phyloP scores from a whole-genome alignment of 2,113 vertebrate species.

The Pituophis catenifer region DNA sequence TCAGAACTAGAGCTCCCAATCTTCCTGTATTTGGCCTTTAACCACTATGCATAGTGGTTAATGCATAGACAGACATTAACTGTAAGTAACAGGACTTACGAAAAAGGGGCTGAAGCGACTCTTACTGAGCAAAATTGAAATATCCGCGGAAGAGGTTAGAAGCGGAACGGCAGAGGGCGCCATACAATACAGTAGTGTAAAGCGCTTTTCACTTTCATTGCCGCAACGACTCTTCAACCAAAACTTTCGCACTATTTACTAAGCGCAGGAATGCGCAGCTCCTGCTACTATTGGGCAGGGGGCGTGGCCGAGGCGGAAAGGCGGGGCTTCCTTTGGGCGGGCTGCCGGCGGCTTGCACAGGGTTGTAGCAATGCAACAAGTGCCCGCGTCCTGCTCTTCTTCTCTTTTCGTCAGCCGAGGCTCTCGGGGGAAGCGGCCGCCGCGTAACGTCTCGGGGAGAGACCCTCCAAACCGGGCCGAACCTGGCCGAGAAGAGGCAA shows the following conservation, averaged over 20 bases:
- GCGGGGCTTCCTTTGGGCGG: conserved; percentile 17
- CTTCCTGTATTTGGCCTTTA: too few species aligned
- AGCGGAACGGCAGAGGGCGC: conserved; percentile 14
- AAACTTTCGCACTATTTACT: neutral
- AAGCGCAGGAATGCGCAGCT: neutral
- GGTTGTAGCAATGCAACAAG: conserved; percentile 42
- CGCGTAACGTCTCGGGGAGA: neutral
- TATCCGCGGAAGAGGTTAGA: neutral
- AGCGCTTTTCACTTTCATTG: neutral
- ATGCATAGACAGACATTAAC: neutral
- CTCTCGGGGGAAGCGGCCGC: neutral
- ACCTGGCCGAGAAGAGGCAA: neutral
- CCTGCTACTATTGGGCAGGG: neutral
- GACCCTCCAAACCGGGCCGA: neutral
- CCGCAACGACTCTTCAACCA: neutral
- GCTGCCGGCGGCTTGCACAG: neutral
- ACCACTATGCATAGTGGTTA: neutral
- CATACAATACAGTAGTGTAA: neutral
- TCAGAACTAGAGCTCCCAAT: neutral
- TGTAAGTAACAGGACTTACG: neutral
- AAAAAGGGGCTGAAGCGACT: neutral
- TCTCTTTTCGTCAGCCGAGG: neutral
- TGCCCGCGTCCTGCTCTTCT: neutral
- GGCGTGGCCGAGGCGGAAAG: conserved; percentile 18
- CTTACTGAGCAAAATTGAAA: neutral